Conservation (phyloP, 2,113 vertebrate genomes). For the Sialia sialis region DNA sequence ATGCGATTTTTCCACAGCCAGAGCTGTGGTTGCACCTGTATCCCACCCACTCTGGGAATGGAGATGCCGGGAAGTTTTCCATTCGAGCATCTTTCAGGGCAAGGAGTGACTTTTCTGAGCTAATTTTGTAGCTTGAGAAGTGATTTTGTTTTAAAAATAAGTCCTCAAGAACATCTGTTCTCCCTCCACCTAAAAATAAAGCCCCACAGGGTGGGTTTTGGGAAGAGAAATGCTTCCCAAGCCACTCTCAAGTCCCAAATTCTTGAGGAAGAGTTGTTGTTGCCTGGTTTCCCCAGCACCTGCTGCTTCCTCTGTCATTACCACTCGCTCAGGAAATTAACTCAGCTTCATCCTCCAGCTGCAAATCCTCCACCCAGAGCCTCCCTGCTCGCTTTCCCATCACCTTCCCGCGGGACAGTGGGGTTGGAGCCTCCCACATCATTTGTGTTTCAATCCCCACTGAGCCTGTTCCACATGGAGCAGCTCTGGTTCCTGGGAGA, state of each 20-base stretch:
- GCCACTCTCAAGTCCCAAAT: background rate
- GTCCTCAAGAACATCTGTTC: background rate
- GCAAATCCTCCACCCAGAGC: background rate
- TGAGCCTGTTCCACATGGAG: background rate
- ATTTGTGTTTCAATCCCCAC: background rate
- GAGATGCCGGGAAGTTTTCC: background rate
- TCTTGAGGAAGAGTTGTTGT: background rate
- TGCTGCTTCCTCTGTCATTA: background rate
- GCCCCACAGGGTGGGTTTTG: background rate
- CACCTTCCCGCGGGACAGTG: background rate
- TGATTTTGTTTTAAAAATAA: background rate
- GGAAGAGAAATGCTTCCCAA: background rate
- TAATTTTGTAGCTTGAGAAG: background rate
- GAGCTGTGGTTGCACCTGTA: fast-evolving
- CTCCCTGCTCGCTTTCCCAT: background rate
- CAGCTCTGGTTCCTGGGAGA: background rate
- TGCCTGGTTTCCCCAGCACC: background rate
- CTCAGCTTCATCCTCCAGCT: background rate
- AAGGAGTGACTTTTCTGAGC: background rate
- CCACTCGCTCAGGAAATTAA: background rate
- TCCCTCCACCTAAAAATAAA: conserved; percentile 15
- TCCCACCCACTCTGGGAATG: background rate
- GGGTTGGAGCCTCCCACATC: background rate
- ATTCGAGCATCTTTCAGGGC: background rate
- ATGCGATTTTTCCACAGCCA: background rate